A percentile compares a stretch with the other conserved stretches of the same genome.
These are phyloP conservation scores for Sebastes steindachneri DNA, from an alignment of 2,797 vertebrate species.

Conservation along the genomic window DNA sequence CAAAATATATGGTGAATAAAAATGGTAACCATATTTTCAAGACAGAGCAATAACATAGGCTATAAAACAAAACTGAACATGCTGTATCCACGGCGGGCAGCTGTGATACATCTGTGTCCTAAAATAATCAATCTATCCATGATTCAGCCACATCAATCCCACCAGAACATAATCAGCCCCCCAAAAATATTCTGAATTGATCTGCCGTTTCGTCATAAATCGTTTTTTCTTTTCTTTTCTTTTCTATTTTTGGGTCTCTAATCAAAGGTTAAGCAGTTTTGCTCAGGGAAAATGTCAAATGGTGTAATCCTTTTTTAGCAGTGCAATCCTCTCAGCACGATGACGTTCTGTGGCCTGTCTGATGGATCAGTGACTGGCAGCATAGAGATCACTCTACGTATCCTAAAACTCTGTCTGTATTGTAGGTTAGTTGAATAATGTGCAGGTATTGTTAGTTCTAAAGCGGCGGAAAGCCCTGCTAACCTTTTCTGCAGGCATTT, in stretches of 20 bases:
- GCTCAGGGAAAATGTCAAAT: constrained; percentile 67
- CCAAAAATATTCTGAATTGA: constrained; percentile 51
- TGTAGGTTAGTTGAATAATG: background rate
- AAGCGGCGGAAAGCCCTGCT: background rate
- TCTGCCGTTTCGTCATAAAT: constrained; percentile 28
- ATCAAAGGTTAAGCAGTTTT: constrained; percentile 77
- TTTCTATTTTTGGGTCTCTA: constrained; percentile 26
- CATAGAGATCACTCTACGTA: constrained; percentile 24
- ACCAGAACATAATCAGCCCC: constrained; percentile 13
- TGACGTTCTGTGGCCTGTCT: constrained; percentile 54
- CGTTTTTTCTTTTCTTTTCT: background rate
- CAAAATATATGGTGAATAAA: too few relatives aligned
- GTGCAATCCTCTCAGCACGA: constrained; percentile 79
- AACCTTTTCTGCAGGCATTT: background rate
- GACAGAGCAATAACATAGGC: background rate
- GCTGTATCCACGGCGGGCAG: background rate
- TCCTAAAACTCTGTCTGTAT: background rate
- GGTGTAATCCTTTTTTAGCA: constrained; percentile 76
- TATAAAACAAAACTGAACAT: background rate
- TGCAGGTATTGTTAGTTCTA: background rate
- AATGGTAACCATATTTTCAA: background rate
- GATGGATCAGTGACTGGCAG: constrained; percentile 62
- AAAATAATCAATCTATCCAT: constrained; percentile 11
- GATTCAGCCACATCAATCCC: constrained; percentile 34
- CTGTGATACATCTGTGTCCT: background rate